These are phyloP conservation scores for Ornithoptera priamus DNA, from an alignment of 2,888 invertebrate species.

Conservation along the genomic window DNA sequence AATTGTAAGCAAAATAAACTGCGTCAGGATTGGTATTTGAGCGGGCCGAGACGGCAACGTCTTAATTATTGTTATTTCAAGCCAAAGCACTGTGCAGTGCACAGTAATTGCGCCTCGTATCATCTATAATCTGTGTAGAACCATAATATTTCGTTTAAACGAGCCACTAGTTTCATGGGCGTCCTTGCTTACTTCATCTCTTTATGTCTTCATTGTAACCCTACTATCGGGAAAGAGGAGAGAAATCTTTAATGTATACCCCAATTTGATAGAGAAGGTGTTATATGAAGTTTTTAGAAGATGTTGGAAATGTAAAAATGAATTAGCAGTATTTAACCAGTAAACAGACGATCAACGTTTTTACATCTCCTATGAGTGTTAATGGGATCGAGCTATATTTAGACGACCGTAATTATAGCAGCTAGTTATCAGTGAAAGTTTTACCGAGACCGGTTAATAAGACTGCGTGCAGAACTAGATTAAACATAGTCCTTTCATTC, in stretches of 20 bases:
- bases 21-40: constrained; percentile 42
- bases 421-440: constrained; percentile 31
- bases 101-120: constrained; percentile 57
- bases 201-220: constrained; percentile 45
- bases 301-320: neutral
- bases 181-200: constrained; percentile 48
- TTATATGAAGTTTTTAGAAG: no score
- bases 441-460: constrained; percentile 31
- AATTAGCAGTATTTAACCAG: neutral
- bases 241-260: no score
- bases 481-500: constrained; percentile 21
- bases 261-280: no score
- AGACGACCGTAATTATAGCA: constrained; percentile 26
- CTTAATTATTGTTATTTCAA: constrained; percentile 70
- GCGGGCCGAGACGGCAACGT: constrained; percentile 39
- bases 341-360: constrained; percentile 32
- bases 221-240: no score
- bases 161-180: constrained; percentile 50
- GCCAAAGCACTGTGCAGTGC: constrained; percentile 47
- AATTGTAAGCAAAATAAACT: constrained; percentile 44
- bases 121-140: constrained; percentile 55
- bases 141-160: constrained; percentile 62
- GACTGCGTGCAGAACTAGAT: constrained; percentile 30
- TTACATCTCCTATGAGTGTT: constrained; percentile 33
- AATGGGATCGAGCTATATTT: constrained; percentile 28